These are phyloP conservation scores for Netelia virgata DNA, from an alignment of 2,888 invertebrate species.

Conservation along the genomic window DNA sequence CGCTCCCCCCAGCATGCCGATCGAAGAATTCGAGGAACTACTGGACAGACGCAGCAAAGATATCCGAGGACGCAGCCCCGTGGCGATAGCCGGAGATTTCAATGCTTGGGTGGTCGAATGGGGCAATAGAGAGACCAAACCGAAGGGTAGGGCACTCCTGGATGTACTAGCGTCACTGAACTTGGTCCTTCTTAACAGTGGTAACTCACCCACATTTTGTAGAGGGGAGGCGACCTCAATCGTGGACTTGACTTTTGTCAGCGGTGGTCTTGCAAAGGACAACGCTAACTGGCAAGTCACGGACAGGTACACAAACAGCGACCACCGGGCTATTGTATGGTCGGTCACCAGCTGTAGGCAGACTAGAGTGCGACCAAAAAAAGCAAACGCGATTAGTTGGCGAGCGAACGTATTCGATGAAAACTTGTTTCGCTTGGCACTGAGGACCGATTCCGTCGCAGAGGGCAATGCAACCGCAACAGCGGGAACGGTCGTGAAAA, in stretches of 20 bases:
- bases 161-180: constrained; percentile 61
- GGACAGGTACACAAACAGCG: constrained; percentile 62
- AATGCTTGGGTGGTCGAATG: constrained; percentile 70
- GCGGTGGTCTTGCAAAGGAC: constrained; percentile 65
- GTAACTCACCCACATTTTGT: constrained; percentile 64
- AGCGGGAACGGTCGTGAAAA: no score
- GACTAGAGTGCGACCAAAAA: neutral
- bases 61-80: constrained; percentile 54
- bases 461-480: neutral
- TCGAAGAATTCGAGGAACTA: constrained; percentile 52
- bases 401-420: neutral
- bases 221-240: constrained; percentile 66
- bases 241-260: constrained; percentile 71
- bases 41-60: constrained; percentile 64
- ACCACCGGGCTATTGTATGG: constrained; percentile 64
- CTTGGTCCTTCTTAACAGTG: constrained; percentile 61
- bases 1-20: constrained; percentile 56
- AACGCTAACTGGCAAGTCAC: constrained; percentile 46
- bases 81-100: constrained; percentile 69
- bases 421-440: neutral
- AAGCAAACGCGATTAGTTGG: neutral
- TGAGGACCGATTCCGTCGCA: neutral
- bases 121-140: constrained; percentile 68
- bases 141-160: constrained; percentile 62
- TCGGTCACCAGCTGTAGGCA: neutral